phyloP scores from a whole-genome alignment of 2,888 invertebrate species.

The Tethea ocularis region DNA sequence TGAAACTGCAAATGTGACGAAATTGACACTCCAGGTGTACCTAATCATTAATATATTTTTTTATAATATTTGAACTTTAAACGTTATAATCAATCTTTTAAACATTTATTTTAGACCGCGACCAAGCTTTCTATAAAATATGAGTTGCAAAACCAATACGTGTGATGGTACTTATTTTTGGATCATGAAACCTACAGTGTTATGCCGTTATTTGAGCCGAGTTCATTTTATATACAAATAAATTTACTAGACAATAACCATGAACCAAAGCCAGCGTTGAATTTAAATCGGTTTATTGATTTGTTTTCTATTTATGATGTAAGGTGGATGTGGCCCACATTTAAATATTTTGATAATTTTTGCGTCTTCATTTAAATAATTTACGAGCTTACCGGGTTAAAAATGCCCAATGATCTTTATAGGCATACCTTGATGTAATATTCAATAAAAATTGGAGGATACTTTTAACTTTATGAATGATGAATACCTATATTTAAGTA shows the following conservation, averaged over 20 bases:
- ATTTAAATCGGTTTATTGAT: conserved; percentile 5
- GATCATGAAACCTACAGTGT: background rate
- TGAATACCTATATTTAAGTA: background rate
- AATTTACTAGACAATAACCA: conserved; percentile 7
- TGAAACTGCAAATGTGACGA: too few species aligned
- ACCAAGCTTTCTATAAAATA: background rate
- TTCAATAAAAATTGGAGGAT: too few species aligned
- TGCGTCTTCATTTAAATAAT: too few species aligned
- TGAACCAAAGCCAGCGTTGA: background rate
- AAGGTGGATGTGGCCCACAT: too few species aligned
- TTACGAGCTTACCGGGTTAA: too few species aligned
- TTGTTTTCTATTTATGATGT: conserved; percentile 10
- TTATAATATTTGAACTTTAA: too few species aligned
- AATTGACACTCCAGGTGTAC: too few species aligned
- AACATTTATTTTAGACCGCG: background rate
- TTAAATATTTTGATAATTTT: conserved; percentile 7
- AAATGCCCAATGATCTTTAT: too few species aligned
- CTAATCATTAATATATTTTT: too few species aligned
- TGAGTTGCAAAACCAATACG: too few species aligned
- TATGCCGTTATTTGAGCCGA: background rate
- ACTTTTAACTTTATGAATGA: background rate
- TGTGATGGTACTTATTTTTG: background rate
- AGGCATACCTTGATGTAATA: too few species aligned
- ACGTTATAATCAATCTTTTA: background rate
- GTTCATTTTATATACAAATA: conserved; percentile 7